Conservation (phyloP, 2,113 vertebrate species). For the Thamnaconus septentrionalis region DNA sequence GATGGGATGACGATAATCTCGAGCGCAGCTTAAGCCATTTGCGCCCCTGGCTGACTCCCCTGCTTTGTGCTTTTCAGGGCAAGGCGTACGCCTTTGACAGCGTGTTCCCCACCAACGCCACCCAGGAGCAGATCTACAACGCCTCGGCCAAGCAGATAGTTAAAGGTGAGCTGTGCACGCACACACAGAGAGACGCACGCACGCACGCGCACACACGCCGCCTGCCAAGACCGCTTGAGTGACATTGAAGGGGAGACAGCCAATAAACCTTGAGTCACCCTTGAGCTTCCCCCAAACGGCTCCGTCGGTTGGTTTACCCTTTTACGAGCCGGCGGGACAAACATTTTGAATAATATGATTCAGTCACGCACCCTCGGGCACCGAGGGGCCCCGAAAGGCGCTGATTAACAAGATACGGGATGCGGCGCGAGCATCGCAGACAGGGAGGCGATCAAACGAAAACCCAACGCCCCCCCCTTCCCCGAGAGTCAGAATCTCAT, state of each 20-base stretch:
- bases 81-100: slow-evolving; percentile 87
- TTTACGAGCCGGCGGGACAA: slow-evolving; percentile 11
- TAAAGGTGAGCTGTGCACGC: slow-evolving; percentile 80
- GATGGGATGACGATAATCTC: slow-evolving; percentile 33
- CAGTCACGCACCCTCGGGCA: no score
- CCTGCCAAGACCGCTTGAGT: no score
- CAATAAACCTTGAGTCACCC: neutral
- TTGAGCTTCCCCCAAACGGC: neutral
- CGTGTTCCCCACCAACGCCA: slow-evolving; percentile 88
- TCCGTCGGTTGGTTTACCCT: neutral
- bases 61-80: slow-evolving; percentile 73
- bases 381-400: slow-evolving; percentile 3
- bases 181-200: no score
- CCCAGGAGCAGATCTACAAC: slow-evolving; percentile 93
- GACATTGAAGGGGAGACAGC: no score
- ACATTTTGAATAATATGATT: slow-evolving; percentile 19
- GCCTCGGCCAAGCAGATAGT: slow-evolving; percentile 93
- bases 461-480: no score
- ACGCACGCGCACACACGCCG: no score
- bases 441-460: no score
- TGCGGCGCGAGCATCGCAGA: neutral
- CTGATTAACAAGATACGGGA: slow-evolving; percentile 6
- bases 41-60: slow-evolving; percentile 15
- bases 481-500: slow-evolving; percentile 3
- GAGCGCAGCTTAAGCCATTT: neutral